Evolutionary conservation across 2,888 invertebrate species (phyloP).

Genomic region (Sphinx pinastri): DNA sequence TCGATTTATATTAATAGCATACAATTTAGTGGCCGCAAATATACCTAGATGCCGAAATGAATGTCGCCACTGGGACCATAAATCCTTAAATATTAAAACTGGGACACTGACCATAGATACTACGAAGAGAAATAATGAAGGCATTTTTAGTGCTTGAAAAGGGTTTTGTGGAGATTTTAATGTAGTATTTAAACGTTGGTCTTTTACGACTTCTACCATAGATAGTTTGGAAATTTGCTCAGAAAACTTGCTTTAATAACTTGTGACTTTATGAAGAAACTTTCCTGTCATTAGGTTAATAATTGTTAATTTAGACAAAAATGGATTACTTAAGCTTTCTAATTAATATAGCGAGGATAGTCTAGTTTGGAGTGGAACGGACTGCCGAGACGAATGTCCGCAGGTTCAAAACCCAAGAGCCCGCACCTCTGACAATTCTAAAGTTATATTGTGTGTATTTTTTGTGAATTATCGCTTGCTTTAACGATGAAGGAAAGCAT

Average conservation of each 20-base stretch:
- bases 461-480: too few species aligned
- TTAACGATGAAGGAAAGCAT: too few species aligned
- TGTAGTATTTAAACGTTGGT: constrained; percentile 1
- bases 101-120: constrained; percentile 38
- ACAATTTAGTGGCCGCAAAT: constrained; percentile 54
- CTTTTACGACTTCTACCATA: constrained; percentile 5
- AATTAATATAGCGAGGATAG: too few species aligned
- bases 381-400: too few species aligned
- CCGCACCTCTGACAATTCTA: too few species aligned
- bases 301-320: too few species aligned
- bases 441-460: too few species aligned
- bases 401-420: too few species aligned
- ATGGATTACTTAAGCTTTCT: too few species aligned
- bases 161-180: constrained; percentile 14
- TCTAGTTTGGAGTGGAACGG: too few species aligned
- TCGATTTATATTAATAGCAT: constrained; percentile 49
- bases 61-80: constrained; percentile 65
- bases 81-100: constrained; percentile 61
- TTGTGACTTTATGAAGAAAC: constrained; percentile 3
- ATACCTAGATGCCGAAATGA: constrained; percentile 66
- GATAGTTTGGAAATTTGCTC: neutral
- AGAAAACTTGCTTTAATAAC: neutral
- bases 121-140: constrained; percentile 18
- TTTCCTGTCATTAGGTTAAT: neutral
- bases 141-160: constrained; percentile 22